These are phyloP conservation scores for Peromyscus nudipes DNA, from an alignment of 2,797 vertebrate genomes.

Conservation along the genomic window DNA sequence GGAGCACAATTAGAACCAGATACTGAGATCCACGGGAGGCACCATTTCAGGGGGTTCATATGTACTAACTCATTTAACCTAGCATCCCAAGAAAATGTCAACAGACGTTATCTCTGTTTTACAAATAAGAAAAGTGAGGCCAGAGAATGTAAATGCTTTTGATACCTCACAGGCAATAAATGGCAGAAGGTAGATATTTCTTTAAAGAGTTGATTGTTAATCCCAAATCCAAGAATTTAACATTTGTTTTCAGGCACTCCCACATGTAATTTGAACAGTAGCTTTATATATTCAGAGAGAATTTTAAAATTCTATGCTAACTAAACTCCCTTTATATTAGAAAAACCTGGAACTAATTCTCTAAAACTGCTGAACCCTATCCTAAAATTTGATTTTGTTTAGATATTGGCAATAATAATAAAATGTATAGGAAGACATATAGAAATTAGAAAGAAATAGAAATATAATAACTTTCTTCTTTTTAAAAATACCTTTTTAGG, in stretches of 20 bases:
- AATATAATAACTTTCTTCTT: not conserved
- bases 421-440: not conserved
- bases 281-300: not conserved
- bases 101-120: not conserved
- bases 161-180: not conserved
- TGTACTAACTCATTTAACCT: not conserved
- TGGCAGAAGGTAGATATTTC: not conserved
- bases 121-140: not conserved
- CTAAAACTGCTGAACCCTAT: not conserved
- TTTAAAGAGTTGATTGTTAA: not conserved
- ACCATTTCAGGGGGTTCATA: not conserved
- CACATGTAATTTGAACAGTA: not conserved
- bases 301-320: not conserved
- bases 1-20: not conserved
- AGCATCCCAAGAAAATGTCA: not conserved
- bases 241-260: not conserved
- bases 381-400: constrained; percentile 7
- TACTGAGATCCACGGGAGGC: not conserved
- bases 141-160: not conserved
- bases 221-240: constrained; percentile 5
- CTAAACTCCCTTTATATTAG: not conserved
- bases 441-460: not conserved
- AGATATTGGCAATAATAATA: not conserved
- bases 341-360: constrained; percentile 22
- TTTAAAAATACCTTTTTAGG: not conserved